Conservation (phyloP, 1,140 invertebrate species). For the Brachionus rubens region DNA sequence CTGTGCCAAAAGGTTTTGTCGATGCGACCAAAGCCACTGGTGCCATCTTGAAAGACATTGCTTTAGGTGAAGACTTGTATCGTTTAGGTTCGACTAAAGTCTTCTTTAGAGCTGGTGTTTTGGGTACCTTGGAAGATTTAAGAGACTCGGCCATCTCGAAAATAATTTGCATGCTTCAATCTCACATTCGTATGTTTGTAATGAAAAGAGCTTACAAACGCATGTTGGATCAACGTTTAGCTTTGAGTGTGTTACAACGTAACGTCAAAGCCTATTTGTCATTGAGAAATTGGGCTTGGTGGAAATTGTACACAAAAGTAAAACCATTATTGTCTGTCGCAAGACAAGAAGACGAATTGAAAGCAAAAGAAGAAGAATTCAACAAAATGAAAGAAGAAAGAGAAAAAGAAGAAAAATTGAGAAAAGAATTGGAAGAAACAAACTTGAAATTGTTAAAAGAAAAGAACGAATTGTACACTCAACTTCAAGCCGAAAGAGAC, state of each 20-base stretch:
- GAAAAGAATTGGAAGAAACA: constrained; percentile 90
- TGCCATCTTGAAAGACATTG: constrained; percentile 72
- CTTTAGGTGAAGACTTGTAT: constrained; percentile 79
- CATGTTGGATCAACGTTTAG: constrained; percentile 93
- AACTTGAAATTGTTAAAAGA: constrained; percentile 78
- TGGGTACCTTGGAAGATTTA: constrained; percentile 99
- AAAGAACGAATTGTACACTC: constrained; percentile 81
- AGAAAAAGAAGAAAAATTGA: constrained; percentile 86
- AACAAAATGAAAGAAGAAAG: constrained; percentile 87
- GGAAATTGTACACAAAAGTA: constrained; percentile 96
- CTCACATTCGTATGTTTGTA: constrained; percentile 81
- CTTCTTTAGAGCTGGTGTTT: constrained; percentile 98
- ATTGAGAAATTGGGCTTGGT: constrained; percentile 98
- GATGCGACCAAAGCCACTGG: constrained; percentile 78
- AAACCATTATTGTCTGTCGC: constrained; percentile 97
- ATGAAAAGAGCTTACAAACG: constrained; percentile 88
- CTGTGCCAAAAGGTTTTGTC: constrained; percentile 69
- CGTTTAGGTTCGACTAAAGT: constrained; percentile 95
- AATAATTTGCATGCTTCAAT: constrained; percentile 97
- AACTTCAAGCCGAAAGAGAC: constrained; percentile 81
- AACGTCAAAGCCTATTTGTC: constrained; percentile 97
- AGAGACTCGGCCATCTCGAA: constrained; percentile 96
- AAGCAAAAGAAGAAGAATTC: constrained; percentile 92
- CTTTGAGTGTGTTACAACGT: constrained; percentile 93
- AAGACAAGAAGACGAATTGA: constrained; percentile 95